Evolutionary conservation across 2,888 invertebrate species (phyloP).

Genomic region (Rotaria socialis): DNA sequence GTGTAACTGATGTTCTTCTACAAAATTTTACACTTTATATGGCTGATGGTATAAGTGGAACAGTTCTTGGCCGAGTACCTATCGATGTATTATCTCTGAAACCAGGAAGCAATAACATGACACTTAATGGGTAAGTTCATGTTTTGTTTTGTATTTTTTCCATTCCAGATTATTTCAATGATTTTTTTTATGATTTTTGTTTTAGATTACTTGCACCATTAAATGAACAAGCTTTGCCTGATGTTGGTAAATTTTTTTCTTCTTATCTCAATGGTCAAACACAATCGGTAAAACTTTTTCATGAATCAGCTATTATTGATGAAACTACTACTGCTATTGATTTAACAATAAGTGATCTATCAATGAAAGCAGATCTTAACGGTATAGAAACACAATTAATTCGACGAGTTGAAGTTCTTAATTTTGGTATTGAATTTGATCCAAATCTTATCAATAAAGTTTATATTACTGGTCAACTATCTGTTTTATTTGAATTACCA

Average conservation of each 20-base stretch:
- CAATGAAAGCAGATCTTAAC: not conserved
- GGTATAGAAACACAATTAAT: not conserved
- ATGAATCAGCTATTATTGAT: too few species aligned
- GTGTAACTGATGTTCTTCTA: not conserved
- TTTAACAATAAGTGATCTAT: not conserved
- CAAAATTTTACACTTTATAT: not conserved
- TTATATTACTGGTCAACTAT: not conserved
- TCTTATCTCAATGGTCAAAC: conserved; percentile 6
- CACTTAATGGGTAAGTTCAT: not conserved
- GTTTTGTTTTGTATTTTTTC: not conserved
- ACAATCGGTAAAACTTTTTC: not conserved
- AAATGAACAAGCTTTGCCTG: not conserved
- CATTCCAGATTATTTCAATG: not conserved
- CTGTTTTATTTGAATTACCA: conserved; percentile 24
- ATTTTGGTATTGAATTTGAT: conserved; percentile 34
- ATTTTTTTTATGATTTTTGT: not conserved
- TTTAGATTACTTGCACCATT: not conserved
- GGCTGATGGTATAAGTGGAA: not conserved
- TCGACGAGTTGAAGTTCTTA: not conserved
- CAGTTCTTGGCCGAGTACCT: not conserved
- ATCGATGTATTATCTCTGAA: not conserved
- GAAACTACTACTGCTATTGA: not conserved
- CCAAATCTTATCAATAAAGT: not conserved
- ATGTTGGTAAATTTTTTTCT: conserved; percentile 17
- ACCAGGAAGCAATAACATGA: not conserved